phyloP scores from a whole-genome alignment of 1,140 invertebrate genomes.

The Paracyclopina nana region DNA sequence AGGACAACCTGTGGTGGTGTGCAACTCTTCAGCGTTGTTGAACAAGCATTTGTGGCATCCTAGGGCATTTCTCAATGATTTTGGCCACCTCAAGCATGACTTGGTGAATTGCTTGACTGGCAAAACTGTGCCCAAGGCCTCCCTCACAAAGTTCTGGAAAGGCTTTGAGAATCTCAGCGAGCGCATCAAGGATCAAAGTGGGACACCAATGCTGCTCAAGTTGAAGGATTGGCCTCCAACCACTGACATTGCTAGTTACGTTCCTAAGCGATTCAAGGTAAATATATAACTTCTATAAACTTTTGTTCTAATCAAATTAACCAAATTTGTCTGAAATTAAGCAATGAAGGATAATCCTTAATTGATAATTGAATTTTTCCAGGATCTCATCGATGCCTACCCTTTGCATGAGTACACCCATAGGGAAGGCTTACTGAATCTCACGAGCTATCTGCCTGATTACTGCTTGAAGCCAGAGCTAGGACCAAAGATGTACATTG shows the following conservation, averaged over 20 bases:
- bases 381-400: conserved; percentile 75
- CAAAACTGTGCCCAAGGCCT: conserved; percentile 60
- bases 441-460: conserved; percentile 70
- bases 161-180: conserved; percentile 71
- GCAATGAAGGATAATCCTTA: too few relatives aligned
- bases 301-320: too few relatives aligned
- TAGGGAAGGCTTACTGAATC: conserved; percentile 63
- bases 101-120: conserved; percentile 78
- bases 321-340: too few relatives aligned
- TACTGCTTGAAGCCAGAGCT: conserved; percentile 86
- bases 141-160: conserved; percentile 87
- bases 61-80: conserved; percentile 67
- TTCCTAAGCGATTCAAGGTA: conserved; percentile 52
- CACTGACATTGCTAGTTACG: conserved; percentile 78
- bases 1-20: conserved; percentile 82
- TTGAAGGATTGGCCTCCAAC: conserved; percentile 90
- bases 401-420: conserved; percentile 79
- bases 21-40: conserved; percentile 57
- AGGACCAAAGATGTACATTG: conserved; percentile 96
- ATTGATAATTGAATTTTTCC: too few relatives aligned
- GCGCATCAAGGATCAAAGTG: conserved; percentile 52
- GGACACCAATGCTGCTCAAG: conserved; percentile 69
- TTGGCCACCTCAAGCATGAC: conserved; percentile 75
- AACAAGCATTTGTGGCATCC: conserved; percentile 66
- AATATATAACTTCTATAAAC: too few relatives aligned